phyloP scores from a whole-genome alignment of 2,888 invertebrate genomes.

The Tenthredo mesomela region DNA sequence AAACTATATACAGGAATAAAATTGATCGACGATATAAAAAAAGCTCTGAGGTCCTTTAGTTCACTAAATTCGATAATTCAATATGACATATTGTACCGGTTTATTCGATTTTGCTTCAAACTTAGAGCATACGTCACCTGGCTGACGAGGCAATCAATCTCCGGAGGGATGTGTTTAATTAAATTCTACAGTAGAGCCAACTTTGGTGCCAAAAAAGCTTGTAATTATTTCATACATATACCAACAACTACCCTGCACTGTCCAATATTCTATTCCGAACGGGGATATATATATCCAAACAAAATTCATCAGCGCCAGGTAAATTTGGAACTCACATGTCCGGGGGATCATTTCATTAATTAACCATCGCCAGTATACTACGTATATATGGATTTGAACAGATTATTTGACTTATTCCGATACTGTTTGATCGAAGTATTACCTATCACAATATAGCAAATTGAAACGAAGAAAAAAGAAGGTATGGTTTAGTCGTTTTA shows the following conservation, averaged over 20 bases:
- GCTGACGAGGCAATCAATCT: constrained; percentile 23
- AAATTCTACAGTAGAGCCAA: constrained; percentile 22
- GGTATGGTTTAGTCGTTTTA: not conserved
- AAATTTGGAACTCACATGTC: not conserved
- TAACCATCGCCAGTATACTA: not conserved
- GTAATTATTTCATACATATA: constrained; percentile 24
- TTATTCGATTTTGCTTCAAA: not conserved
- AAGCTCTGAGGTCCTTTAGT: not conserved
- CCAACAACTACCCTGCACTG: not conserved
- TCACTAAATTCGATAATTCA: not conserved
- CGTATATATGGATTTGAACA: too few species aligned
- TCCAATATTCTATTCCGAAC: not conserved
- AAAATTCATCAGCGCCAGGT: constrained; percentile 6
- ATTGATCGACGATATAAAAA: not conserved
- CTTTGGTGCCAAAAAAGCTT: constrained; percentile 25
- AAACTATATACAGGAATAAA: not conserved
- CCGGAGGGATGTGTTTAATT: constrained; percentile 11
- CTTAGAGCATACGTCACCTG: not conserved
- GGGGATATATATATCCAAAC: constrained; percentile 6
- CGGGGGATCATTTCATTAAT: not conserved
- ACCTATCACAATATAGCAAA: too few species aligned
- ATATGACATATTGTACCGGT: not conserved
- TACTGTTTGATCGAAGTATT: not conserved
- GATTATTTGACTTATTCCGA: not conserved
- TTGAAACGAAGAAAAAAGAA: not conserved